phyloP scores from a whole-genome alignment of 2,113 vertebrate genomes.

The Pelobates fuscus region DNA sequence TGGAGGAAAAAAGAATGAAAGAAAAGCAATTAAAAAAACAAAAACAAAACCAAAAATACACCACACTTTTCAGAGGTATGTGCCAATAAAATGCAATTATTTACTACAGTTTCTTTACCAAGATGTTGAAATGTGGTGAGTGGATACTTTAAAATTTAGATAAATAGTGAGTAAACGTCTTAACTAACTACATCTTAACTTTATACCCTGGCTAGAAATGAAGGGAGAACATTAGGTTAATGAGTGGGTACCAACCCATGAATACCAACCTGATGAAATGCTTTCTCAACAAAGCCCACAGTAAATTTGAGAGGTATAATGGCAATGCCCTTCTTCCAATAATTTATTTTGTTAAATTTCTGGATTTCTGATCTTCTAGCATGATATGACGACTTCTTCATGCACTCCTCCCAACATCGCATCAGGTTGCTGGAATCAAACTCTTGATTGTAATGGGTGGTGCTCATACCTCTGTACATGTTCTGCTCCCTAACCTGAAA shows the following conservation, averaged over 20 bases:
- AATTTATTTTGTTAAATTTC: conserved; percentile 77
- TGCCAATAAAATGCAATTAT: too few species aligned
- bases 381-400: conserved; percentile 65
- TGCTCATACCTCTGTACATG: conserved; percentile 72
- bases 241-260: too few species aligned
- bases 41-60: background rate
- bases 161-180: too few species aligned
- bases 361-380: conserved; percentile 56
- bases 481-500: conserved; percentile 79
- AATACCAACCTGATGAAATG: conserved; percentile 78
- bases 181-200: too few species aligned
- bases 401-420: conserved; percentile 79
- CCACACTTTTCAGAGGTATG: too few species aligned
- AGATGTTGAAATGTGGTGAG: too few species aligned
- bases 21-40: background rate
- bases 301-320: conserved; percentile 80
- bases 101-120: too few species aligned
- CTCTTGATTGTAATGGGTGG: conserved; percentile 74
- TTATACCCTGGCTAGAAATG: too few species aligned
- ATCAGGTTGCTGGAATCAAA: conserved; percentile 71
- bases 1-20: conserved; percentile 50
- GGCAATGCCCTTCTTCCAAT: conserved; percentile 78
- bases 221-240: too few species aligned
- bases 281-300: conserved; percentile 67
- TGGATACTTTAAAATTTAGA: too few species aligned